phyloP scores from a whole-genome alignment of 2,888 invertebrate genomes.

The Lissocephala sabroskyi region DNA sequence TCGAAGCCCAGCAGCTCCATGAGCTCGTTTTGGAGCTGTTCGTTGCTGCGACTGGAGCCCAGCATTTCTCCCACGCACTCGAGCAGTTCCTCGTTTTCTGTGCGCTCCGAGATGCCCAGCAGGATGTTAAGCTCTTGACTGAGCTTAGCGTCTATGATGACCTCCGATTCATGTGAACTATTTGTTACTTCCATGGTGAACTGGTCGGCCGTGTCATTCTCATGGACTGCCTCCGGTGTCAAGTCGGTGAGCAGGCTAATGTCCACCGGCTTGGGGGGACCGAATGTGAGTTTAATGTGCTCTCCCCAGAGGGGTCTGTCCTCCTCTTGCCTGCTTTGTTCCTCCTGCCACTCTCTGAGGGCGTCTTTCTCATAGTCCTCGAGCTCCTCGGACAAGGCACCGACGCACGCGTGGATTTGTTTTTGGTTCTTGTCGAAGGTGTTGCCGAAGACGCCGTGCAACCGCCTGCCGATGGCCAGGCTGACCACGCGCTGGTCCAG shows the following conservation, averaged over 20 bases:
- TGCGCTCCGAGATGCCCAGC: conserved; percentile 50
- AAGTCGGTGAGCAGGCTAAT: conserved; percentile 48
- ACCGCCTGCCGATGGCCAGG: conserved; percentile 75
- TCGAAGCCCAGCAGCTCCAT: conserved; percentile 92
- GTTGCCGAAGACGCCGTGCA: conserved; percentile 77
- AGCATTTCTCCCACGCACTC: conserved; percentile 73
- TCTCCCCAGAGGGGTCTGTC: conserved; percentile 51
- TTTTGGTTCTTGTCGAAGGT: conserved; percentile 74
- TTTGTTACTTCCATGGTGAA: conserved; percentile 59
- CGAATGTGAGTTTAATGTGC: conserved; percentile 38
- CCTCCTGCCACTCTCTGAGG: conserved; percentile 72
- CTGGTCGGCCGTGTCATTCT: conserved; percentile 36
- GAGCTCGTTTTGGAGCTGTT: conserved; percentile 85
- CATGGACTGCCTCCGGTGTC: conserved; percentile 43
- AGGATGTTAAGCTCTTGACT: conserved; percentile 47
- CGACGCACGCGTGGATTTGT: conserved; percentile 77
- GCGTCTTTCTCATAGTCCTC: conserved; percentile 74
- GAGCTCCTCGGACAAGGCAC: conserved; percentile 72
- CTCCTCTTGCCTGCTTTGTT: conserved; percentile 9
- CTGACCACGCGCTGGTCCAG: conserved; percentile 75
- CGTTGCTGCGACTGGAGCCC: conserved; percentile 76
- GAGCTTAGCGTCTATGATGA: conserved; percentile 21
- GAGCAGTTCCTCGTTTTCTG: conserved; percentile 49
- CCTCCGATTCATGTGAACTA: too few relatives aligned
- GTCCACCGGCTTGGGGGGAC: conserved; percentile 26